Base-by-base conservation (phyloP, 2,113 vertebrate species). In the Syngnathus floridae region DNA sequence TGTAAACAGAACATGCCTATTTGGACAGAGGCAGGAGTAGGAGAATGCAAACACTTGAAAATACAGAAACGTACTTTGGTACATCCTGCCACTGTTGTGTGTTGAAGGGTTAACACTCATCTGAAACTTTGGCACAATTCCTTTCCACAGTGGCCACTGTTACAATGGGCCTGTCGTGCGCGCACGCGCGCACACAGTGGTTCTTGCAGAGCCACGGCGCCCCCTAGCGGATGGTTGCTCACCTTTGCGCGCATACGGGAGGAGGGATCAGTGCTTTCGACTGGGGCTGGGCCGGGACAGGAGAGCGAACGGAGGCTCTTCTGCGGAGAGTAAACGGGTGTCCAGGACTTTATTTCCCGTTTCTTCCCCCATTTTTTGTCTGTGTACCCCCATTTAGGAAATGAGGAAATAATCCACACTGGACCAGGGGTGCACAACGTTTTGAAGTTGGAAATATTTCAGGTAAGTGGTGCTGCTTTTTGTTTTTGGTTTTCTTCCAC, bases 161-260 rank as follows among this genome's bases (percentile, higher is more conserved):
- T 22, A 22, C 69, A 41, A 52, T 14, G 1, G 36, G 40, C 19
- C 4, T 7, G 4, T 14, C 38, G 21, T 11, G 26, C 64, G 5
- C 58, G 60, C 46, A 43, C 66, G 59, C 70, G 65, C 72, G 52
- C 75, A 59, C 74, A 49, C 82, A 59, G 62, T 16, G 11, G 63
- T 52, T 82, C 64, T 55, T 36, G 80, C 81, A 63, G 85, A 87
- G 57, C 79, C 75, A 84, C 67, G 67, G 85, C 86, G 86, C 86
- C 86, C 71, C 84, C 88, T 72, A 69, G 88, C 62, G 88, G 86
- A 51, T 63, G 57, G 21, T 6, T 1, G 5, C 0, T 19, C 13
- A 2, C 69, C 73, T 63, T 45, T 63, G 71, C 69, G 72, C 69
- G 71, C 75, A 67, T 10, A 21, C 72, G 64, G 72, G 68, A 75